These are phyloP conservation scores for Alcedo quadribrachys DNA, from an alignment of 2,797 vertebrate species.

Conservation along the genomic window DNA sequence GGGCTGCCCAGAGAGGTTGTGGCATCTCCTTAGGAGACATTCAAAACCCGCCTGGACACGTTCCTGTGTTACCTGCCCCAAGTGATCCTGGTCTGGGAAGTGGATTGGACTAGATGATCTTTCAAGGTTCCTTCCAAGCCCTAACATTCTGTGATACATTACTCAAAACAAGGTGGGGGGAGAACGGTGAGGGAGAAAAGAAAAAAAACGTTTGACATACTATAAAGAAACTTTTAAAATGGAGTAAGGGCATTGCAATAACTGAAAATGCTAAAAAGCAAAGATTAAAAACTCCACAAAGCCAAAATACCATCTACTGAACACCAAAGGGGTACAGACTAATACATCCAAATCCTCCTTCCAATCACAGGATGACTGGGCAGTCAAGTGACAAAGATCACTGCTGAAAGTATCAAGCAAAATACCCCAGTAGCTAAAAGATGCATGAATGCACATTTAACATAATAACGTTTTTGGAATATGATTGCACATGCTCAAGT, in stretches of 20 bases:
- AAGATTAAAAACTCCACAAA: neutral
- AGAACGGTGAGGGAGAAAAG: neutral
- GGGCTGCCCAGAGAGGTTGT: no score
- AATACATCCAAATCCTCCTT: neutral
- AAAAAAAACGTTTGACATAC: neutral
- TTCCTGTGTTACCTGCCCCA: no score
- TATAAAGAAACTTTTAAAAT: neutral
- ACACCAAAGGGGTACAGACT: neutral
- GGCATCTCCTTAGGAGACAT: no score
- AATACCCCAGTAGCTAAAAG: neutral
- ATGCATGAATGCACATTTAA: neutral
- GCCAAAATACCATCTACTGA: neutral
- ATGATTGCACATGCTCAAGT: neutral
- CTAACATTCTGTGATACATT: neutral
- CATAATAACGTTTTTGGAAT: neutral
- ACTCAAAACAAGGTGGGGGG: neutral
- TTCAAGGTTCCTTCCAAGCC: no score
- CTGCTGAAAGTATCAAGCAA: neutral
- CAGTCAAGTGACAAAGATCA: neutral
- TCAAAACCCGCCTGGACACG: no score
- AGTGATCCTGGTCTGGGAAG: no score
- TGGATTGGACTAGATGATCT: no score
- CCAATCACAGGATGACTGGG: neutral
- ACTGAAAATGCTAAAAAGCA: neutral
- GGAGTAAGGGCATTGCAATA: neutral